A percentile compares a stretch with the other conserved stretches of the same genome.
Evolutionary conservation across 2,113 vertebrate species (phyloP).

Genomic region (Oenanthe oenanthe): DNA sequence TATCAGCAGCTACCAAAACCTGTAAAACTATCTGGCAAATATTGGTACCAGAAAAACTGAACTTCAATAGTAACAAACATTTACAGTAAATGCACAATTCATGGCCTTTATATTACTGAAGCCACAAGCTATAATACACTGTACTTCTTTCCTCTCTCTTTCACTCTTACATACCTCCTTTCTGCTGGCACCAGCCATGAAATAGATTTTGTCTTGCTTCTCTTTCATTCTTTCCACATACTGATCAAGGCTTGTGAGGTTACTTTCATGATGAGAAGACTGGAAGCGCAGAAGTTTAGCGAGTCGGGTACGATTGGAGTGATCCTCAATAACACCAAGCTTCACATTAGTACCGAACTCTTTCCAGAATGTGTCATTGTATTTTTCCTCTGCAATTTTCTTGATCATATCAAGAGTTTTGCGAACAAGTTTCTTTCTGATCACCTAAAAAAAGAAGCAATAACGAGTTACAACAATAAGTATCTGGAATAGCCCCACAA

Average conservation of each 20-base stretch:
- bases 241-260: conserved; percentile 88
- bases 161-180: conserved; percentile 83
- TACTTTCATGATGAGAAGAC: conserved; percentile 88
- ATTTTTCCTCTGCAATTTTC: conserved; percentile 97
- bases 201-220: conserved; percentile 98
- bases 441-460: conserved; percentile 80
- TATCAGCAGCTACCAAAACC: not conserved
- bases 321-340: conserved; percentile 98
- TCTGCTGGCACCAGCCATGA: conserved; percentile 95
- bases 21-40: not conserved
- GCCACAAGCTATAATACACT: rapidly evolving
- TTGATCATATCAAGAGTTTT: conserved; percentile 99
- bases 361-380: conserved; percentile 98
- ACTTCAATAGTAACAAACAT: not conserved
- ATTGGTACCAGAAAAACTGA: not conserved
- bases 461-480: not conserved
- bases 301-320: conserved; percentile 95
- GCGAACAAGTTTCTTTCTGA: conserved; percentile 97
- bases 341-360: conserved; percentile 99
- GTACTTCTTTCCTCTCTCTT: not conserved
- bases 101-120: not conserved
- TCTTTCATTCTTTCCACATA: conserved; percentile 99
- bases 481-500: not conserved
- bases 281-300: conserved; percentile 97
- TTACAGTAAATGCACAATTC: not conserved